Evolutionary conservation across 2,113 vertebrate genomes (phyloP), one percentile per base, ranked within the genome.

Genomic region (Corythoichthys haematopterus): DNA sequence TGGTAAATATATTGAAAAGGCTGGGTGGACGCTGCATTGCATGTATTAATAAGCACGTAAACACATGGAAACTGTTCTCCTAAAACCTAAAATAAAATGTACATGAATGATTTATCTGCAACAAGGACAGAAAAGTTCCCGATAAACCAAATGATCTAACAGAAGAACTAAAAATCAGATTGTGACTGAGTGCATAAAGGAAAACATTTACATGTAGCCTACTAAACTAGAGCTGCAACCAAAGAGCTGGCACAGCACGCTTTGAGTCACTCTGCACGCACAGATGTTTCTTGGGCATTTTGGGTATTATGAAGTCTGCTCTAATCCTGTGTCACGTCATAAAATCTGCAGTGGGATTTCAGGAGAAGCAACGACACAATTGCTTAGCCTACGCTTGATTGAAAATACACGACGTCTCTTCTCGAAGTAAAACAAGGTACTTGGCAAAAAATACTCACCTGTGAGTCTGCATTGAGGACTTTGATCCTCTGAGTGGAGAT

Each of bases 401-500:
- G 55, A 15, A 12, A 36, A 13, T n/a, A 60, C 37, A 40, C 58
- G 5, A 20, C 36, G 65, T 68, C 52, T 53, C 45, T 68, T 75
- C 55, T 33, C n/a, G 33, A 48, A 1, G 35, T 38, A 48, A 53
- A 14, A 15, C 20, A 36, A 70, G 2, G 48, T 20, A 35, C 10
- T 47, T 40, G 38, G 38, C 47, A 3, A 56, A 55, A 68, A 64
- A 67, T 14, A 35, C 85, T 92, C 84, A 98, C 96, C 94, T 98
- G 96, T 0, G 96, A 94, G 85, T 98, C 96, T 20, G 96, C 96
- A 52, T 98, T 98, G 76, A 98, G 88, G 75, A 98, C 96, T 88
- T 97, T 98, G 84, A 98, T 98, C 90, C 96, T 94, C 87, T 98
- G 96, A 2, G 96, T 98, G 70, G 96, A 98, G 84, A 98, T 98